Evolutionary conservation across 2,888 invertebrate species (phyloP).

Genomic region (Myopa tessellatipennis): DNA sequence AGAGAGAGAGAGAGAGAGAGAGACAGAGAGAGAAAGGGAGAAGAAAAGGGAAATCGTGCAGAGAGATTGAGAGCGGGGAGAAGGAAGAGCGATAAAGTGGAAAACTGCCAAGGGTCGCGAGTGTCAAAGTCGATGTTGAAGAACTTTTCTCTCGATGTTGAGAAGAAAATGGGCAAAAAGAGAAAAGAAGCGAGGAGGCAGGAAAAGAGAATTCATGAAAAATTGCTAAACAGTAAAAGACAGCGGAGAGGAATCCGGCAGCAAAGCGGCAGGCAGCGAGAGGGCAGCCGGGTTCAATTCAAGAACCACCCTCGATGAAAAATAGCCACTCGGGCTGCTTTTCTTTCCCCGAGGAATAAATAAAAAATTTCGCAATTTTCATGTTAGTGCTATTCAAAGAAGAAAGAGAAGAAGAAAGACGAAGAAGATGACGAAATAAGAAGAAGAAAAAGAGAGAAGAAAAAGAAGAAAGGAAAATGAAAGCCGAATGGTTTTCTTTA

Average conservation of each 20-base stretch:
- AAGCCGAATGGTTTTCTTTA: neutral
- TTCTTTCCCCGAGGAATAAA: neutral
- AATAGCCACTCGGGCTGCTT: neutral
- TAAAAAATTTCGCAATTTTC: constrained; percentile 17
- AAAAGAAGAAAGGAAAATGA: neutral
- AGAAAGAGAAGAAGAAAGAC: neutral
- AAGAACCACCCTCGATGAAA: neutral
- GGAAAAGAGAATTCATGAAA: constrained; percentile 1
- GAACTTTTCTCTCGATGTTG: constrained; percentile 15
- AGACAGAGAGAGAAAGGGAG: neutral
- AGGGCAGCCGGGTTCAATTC: neutral
- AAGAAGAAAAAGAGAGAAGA: neutral
- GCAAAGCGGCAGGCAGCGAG: neutral
- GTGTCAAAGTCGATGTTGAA: constrained; percentile 37
- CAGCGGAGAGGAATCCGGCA: neutral
- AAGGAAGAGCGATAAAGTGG: neutral
- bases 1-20: neutral
- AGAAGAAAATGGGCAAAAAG: neutral
- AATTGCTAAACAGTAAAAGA: constrained; percentile 14
- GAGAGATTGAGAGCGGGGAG: neutral
- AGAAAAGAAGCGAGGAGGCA: neutral
- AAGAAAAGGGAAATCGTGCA: too few relatives aligned
- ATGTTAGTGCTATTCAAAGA: constrained; percentile 6
- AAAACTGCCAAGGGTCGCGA: constrained; percentile 19
- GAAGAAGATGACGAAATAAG: neutral